Percentiles rank a stretch among this genome's conserved stretches.
These are phyloP conservation scores for Craseonycteris thonglongyai DNA, from an alignment of 2,113 vertebrate genomes.

Conservation along the genomic window DNA sequence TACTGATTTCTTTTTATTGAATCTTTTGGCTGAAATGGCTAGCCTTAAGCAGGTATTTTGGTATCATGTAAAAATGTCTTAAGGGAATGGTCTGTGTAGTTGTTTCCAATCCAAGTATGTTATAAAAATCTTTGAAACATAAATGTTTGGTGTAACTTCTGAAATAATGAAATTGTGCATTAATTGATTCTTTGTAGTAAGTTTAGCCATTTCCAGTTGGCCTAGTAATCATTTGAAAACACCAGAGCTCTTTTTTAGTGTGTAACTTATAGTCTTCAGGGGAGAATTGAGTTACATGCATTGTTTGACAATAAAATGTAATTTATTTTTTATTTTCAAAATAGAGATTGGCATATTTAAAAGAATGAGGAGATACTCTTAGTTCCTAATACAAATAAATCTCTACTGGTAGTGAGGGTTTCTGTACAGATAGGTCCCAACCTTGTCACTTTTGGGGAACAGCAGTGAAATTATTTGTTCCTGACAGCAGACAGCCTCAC, in stretches of 20 bases:
- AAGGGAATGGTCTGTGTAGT: background rate
- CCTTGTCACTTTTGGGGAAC: constrained; percentile 81
- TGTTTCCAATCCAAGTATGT: background rate
- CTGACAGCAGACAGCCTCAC: constrained; percentile 83
- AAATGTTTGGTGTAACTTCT: constrained; percentile 33
- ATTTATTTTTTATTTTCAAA: constrained; percentile 12
- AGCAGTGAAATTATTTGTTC: constrained; percentile 81
- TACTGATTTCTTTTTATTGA: background rate
- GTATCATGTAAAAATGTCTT: background rate
- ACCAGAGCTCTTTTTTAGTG: background rate
- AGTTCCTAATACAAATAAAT: constrained; percentile 61
- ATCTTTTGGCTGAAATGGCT: constrained; percentile 22
- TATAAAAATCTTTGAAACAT: constrained; percentile 29
- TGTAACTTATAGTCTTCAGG: background rate
- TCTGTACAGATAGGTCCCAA: constrained; percentile 75
- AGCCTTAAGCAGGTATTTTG: constrained; percentile 28
- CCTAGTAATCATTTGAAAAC: constrained; percentile 40
- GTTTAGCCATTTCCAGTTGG: constrained; percentile 36
- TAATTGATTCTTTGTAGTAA: constrained; percentile 2
- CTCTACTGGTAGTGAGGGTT: constrained; percentile 59
- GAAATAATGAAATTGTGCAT: constrained; percentile 33
- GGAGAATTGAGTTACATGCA: background rate
- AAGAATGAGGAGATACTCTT: constrained; percentile 44
- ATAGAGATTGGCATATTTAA: constrained; percentile 31
- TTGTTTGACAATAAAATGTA: constrained; percentile 48